Conservation (phyloP, 2,888 invertebrate genomes). For the Melanchra persicariae region DNA sequence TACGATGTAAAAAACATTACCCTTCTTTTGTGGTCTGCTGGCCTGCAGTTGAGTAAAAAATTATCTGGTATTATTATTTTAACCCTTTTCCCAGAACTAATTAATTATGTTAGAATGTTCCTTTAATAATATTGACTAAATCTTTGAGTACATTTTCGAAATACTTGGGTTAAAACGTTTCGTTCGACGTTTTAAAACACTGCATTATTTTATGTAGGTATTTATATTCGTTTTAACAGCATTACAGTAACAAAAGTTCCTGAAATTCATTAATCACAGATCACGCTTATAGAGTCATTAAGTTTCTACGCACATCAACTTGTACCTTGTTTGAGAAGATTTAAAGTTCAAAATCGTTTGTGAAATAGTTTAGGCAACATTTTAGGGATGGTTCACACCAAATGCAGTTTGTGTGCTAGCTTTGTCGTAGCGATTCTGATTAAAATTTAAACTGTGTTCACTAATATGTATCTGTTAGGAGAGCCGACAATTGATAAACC, state of each 20-base stretch:
- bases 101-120: too few species aligned
- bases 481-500: background rate
- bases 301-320: constrained; percentile 49
- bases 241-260: constrained; percentile 43
- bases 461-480: too few species aligned
- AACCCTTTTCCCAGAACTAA: too few species aligned
- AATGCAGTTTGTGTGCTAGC: constrained; percentile 12
- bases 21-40: background rate
- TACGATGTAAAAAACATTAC: constrained; percentile 4
- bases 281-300: constrained; percentile 65
- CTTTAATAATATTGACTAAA: too few species aligned
- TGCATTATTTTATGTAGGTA: constrained; percentile 13
- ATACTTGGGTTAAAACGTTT: background rate
- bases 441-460: background rate
- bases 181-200: constrained; percentile 32
- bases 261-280: constrained; percentile 71
- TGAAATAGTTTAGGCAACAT: constrained; percentile 6
- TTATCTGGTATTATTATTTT: background rate
- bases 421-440: background rate
- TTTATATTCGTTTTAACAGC: constrained; percentile 44
- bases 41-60: background rate
- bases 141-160: too few species aligned
- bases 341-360: constrained; percentile 29
- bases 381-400: constrained; percentile 15
- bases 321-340: constrained; percentile 18